Evolutionary conservation across 2,797 vertebrate species (phyloP).

Genomic region (Psittacula echo): DNA sequence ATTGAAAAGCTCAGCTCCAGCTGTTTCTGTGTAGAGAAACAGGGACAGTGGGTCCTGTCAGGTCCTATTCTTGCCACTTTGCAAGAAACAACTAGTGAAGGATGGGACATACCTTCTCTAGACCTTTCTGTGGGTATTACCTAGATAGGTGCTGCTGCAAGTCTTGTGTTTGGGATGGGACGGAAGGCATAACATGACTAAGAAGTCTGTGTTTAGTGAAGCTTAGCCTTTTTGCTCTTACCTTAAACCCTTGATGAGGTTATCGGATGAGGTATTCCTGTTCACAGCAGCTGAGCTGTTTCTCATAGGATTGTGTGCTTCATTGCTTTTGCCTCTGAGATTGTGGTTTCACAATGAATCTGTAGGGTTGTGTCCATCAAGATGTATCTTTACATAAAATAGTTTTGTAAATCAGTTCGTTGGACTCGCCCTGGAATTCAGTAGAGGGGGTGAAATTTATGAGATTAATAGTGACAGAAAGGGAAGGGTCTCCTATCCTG

Average conservation of each 20-base stretch:
- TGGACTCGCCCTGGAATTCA: background rate
- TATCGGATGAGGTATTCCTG: background rate
- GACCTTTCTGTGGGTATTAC: background rate
- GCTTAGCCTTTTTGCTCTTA: background rate
- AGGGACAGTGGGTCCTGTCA: fast-evolving
- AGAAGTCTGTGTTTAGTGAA: background rate
- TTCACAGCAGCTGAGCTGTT: background rate
- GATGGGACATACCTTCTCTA: background rate
- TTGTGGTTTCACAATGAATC: background rate
- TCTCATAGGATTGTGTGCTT: background rate
- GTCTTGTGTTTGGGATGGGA: background rate
- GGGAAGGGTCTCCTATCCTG: background rate
- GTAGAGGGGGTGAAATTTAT: background rate
- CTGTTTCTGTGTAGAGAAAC: background rate
- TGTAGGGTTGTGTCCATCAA: background rate
- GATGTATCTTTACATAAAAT: background rate
- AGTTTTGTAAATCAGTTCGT: background rate
- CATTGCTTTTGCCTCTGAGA: background rate
- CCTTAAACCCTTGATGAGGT: background rate
- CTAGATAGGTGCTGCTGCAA: background rate
- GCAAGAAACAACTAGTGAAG: background rate
- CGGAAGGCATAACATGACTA: fast-evolving
- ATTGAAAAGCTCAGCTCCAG: background rate
- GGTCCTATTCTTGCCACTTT: background rate
- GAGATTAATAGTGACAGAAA: background rate